Evolutionary conservation across 2,888 invertebrate genomes (phyloP), one percentile per base, ranked within the genome.

Genomic region (Harpalus rubripes): DNA sequence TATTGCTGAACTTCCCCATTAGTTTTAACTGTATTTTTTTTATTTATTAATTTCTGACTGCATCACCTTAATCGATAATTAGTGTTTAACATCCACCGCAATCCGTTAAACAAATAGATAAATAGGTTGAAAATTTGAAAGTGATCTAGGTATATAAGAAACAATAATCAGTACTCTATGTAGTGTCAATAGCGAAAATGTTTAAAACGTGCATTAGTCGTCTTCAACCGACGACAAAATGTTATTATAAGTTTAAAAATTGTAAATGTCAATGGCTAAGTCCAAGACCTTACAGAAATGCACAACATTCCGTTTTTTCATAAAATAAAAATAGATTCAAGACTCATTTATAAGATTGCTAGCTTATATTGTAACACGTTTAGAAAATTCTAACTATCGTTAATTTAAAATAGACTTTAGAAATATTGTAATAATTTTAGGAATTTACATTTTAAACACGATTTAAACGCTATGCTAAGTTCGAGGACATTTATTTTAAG

Each of bases 371-470:
- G 44, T 74, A 74, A 74, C 68, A 68, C 68, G 63, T 74, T 44
- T 18, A 74, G 72, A 74, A 74, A 74, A 74, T 74, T 74, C 72
- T 74, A 74, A 74, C 72, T 74, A 74, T 39, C 41, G 18, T 74
- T 74, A 74, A 74, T 74, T 41, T 74, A 74, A 74, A 74, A 74
- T 74, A 74, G 72, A 74, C 72, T 74, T 74, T 74, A 74, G 72
- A 74, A 41, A 74, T 74, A 74, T 74, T 74, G 41, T 74, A 74
- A 74, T 74, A 68, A 41, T 39, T 68, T 39, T 63, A 68, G 68
- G 68, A 68, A 68, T 74, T 74, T 74, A 74, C 44, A 44, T 74
- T 74, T 74, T 74, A 74, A 74, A 74, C 72, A 74, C 72, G 44
- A 44, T 74, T 41, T 41, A 16, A 74, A 74, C 41, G 72, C 72